Conservation (phyloP, 2,113 vertebrate genomes). For the Ivindomyrus marchei region DNA sequence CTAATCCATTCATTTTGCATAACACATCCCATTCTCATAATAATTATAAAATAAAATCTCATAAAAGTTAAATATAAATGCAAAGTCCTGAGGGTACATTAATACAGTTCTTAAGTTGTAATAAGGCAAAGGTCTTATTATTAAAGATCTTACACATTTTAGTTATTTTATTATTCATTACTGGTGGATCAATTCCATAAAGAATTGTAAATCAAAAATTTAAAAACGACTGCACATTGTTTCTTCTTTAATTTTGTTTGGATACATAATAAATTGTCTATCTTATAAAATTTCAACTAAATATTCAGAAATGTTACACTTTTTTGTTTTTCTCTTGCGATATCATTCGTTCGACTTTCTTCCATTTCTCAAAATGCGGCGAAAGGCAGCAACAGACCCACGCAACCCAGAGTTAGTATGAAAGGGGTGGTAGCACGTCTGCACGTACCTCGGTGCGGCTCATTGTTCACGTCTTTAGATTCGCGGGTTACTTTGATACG, state of each 20-base stretch:
- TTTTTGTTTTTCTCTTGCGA: background rate
- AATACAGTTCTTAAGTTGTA: background rate
- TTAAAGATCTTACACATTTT: background rate
- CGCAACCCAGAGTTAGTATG: background rate
- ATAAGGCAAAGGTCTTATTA: background rate
- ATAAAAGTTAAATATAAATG: background rate
- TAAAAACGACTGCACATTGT: background rate
- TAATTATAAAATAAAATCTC: background rate
- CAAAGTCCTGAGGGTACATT: background rate
- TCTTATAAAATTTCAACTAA: background rate
- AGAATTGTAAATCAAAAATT: background rate
- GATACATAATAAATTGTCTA: background rate
- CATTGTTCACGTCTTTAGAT: constrained; percentile 11
- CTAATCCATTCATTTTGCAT: background rate
- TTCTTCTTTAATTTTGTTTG: background rate
- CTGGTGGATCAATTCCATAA: background rate
- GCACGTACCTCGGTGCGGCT: constrained; percentile 41
- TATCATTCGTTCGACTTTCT: background rate
- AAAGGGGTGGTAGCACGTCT: background rate
- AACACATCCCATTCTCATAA: background rate
- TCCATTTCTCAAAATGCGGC: background rate
- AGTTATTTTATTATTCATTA: background rate
- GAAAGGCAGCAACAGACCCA: background rate
- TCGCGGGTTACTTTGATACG: background rate
- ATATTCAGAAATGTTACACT: background rate